Percentiles rank a stretch among this genome's conserved stretches.
phyloP scores from a whole-genome alignment of 2,888 invertebrate species.

The Empis livida region DNA sequence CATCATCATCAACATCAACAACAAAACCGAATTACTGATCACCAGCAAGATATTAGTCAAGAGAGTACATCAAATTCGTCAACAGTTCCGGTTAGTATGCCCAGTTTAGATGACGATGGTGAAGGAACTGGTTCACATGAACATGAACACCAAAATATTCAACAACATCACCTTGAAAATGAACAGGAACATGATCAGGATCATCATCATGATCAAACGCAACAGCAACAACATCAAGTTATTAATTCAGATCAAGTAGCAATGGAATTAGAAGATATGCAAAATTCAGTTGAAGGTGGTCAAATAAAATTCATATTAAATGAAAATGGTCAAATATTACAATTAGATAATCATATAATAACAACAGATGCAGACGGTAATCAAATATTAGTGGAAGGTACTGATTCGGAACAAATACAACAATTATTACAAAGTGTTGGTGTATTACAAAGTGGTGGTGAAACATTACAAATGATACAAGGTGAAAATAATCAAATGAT shows the following conservation, averaged over 20 bases:
- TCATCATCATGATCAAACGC: not conserved
- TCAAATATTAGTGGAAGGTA: slow-evolving; percentile 33
- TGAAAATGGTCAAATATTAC: slow-evolving; percentile 34
- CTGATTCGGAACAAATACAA: slow-evolving; percentile 35
- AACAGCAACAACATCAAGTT: slow-evolving; percentile 7
- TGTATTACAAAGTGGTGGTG: slow-evolving; percentile 34
- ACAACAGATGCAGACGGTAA: slow-evolving; percentile 36
- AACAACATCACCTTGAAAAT: slow-evolving; percentile 5
- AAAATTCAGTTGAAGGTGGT: slow-evolving; percentile 34
- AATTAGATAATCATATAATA: slow-evolving; percentile 35
- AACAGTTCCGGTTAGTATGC: slow-evolving; percentile 34
- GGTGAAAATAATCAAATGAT: slow-evolving; percentile 36
- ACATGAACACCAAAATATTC: slow-evolving; percentile 9
- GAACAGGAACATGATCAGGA: slow-evolving; percentile 9
- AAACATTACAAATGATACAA: slow-evolving; percentile 35
- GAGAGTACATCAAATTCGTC: slow-evolving; percentile 10
- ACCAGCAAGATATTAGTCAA: not conserved
- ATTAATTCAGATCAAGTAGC: slow-evolving; percentile 25
- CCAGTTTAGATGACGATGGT: slow-evolving; percentile 35
- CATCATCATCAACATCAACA: not conserved
- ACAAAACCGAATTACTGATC: slow-evolving; percentile 3
- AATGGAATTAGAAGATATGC: slow-evolving; percentile 36
- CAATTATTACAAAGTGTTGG: slow-evolving; percentile 36
- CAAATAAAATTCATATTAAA: slow-evolving; percentile 37
- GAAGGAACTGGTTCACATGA: slow-evolving; percentile 19